phyloP scores from a whole-genome alignment of 1,140 invertebrate genomes.

The Chironomus tepperi region DNA sequence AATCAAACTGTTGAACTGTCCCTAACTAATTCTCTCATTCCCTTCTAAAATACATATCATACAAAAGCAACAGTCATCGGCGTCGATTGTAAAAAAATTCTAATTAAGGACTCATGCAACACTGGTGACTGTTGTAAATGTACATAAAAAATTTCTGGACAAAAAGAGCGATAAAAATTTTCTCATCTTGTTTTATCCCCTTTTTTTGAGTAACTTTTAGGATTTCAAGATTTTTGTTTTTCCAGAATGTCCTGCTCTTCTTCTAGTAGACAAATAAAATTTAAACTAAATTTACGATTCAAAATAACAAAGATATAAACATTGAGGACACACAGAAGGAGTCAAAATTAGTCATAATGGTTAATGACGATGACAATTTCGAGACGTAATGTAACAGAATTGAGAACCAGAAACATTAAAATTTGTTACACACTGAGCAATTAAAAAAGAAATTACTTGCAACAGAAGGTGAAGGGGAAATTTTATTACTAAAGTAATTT shows the following conservation, averaged over 20 bases:
- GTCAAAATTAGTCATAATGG: constrained; percentile 22
- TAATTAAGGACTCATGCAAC: constrained; percentile 16
- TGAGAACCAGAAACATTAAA: not conserved
- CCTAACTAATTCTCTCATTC: constrained; percentile 4
- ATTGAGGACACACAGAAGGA: not conserved
- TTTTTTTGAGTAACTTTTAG: no score
- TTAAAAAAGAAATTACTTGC: not conserved
- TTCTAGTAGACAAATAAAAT: not conserved
- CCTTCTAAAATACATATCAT: not conserved
- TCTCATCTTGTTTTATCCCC: not conserved
- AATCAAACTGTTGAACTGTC: not conserved
- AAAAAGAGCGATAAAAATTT: constrained; percentile 17
- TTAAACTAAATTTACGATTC: constrained; percentile 9
- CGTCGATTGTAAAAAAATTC: constrained; percentile 2
- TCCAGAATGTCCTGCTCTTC: not conserved
- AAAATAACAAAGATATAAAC: not conserved
- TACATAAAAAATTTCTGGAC: not conserved
- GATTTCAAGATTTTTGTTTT: no score
- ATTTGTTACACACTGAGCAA: constrained; percentile 16
- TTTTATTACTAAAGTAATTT: no score
- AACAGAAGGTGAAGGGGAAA: not conserved
- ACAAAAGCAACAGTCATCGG: not conserved
- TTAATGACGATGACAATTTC: constrained; percentile 4
- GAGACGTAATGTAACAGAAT: not conserved
- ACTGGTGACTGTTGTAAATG: not conserved